A percentile compares a stretch with the other conserved stretches of the same genome.
Conservation (phyloP, 2,888 invertebrate genomes). For the Eristalinus aeneus region DNA sequence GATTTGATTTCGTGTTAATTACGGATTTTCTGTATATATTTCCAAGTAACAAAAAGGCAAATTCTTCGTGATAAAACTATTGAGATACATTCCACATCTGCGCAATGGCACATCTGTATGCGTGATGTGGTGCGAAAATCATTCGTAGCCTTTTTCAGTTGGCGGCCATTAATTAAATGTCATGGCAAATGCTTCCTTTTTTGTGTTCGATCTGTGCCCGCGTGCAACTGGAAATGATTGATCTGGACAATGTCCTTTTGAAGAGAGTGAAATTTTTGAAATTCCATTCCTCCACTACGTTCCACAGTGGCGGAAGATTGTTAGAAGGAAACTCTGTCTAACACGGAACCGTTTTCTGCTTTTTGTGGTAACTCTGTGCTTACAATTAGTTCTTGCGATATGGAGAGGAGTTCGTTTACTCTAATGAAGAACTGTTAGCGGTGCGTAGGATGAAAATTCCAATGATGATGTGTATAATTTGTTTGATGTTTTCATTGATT, state of each 20-base stretch:
- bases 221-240: not conserved
- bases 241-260: slow-evolving; percentile 2
- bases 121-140: slow-evolving; percentile 9
- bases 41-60: slow-evolving; percentile 21
- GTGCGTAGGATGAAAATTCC: too few relatives aligned
- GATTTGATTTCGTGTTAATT: slow-evolving; percentile 69
- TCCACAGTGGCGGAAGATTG: not conserved
- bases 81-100: slow-evolving; percentile 40
- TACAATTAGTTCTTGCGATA: too few relatives aligned
- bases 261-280: slow-evolving; percentile 12
- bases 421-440: too few relatives aligned
- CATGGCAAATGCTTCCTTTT: slow-evolving; percentile 21
- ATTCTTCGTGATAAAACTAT: slow-evolving; percentile 37
- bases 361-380: not conserved
- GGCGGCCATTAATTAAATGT: slow-evolving; percentile 37
- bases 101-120: not conserved
- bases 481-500: too few relatives aligned
- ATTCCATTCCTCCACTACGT: slow-evolving; percentile 1
- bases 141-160: not conserved
- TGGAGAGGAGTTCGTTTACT: too few relatives aligned
- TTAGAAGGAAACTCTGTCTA: not conserved
- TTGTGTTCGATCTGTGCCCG: not conserved
- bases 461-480: too few relatives aligned
- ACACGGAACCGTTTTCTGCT: not conserved
- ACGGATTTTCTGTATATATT: slow-evolving; percentile 43